phyloP scores from a whole-genome alignment of 2,888 invertebrate species.

The Marronus borbonicus region DNA sequence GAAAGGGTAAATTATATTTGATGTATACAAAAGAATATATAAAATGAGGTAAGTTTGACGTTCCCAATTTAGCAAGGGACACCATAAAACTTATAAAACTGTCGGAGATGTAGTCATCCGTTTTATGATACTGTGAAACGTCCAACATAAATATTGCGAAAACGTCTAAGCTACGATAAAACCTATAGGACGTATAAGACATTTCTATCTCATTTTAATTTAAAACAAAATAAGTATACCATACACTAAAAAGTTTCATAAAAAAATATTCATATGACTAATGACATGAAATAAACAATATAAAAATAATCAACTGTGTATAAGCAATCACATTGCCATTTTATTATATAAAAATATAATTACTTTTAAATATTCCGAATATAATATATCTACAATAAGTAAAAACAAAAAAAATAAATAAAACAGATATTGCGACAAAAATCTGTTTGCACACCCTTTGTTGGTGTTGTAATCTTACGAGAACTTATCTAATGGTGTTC shows the following conservation, averaged over 20 bases:
- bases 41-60: slow-evolving; percentile 2
- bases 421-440: slow-evolving; percentile 21
- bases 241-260: neutral
- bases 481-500: slow-evolving; percentile 23
- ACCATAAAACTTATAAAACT: neutral
- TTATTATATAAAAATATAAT: slow-evolving; percentile 25
- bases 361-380: slow-evolving; percentile 10
- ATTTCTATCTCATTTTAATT: neutral
- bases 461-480: slow-evolving; percentile 15
- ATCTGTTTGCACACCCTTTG: slow-evolving; percentile 2
- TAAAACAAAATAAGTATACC: neutral
- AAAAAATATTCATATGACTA: slow-evolving; percentile 8
- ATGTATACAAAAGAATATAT: neutral
- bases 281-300: slow-evolving; percentile 1
- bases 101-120: neutral
- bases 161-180: no score
- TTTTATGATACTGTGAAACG: neutral
- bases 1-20: neutral
- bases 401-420: neutral
- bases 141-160: neutral
- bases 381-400: slow-evolving; percentile 3
- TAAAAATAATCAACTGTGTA: neutral
- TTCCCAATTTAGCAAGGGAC: neutral
- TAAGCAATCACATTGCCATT: slow-evolving; percentile 9
- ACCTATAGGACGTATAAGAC: neutral